Evolutionary conservation across 2,113 vertebrate genomes (phyloP).

Genomic region (Nesospiza acunhae): DNA sequence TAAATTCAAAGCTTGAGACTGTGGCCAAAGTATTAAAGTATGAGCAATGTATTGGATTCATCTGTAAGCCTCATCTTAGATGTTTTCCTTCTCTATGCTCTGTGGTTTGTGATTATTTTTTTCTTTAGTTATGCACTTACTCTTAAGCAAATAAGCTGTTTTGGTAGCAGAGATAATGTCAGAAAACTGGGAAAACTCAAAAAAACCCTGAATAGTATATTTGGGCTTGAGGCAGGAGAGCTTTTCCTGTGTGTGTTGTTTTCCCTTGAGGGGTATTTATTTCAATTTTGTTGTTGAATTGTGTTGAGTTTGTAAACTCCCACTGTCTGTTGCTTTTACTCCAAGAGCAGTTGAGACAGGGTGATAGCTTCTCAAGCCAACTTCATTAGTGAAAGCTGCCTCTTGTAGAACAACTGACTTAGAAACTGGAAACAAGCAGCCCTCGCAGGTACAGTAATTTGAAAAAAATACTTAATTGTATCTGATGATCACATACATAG

Average conservation of each 20-base stretch:
- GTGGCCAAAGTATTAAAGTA: neutral
- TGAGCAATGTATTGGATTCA: neutral
- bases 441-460: neutral
- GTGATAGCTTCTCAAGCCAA: neutral
- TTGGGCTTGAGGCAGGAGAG: neutral
- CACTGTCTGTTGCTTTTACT: neutral
- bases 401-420: neutral
- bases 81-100: neutral
- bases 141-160: neutral
- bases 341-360: neutral
- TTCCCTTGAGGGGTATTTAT: neutral
- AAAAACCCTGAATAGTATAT: neutral
- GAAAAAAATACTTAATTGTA: neutral
- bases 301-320: neutral
- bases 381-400: neutral
- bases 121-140: neutral
- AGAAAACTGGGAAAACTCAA: neutral
- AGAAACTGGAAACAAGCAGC: neutral
- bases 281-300: neutral
- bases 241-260: neutral
- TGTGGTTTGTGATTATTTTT: neutral
- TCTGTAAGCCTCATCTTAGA: neutral
- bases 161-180: neutral
- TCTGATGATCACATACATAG: neutral
- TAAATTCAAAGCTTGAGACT: neutral